These are phyloP conservation scores for Pandemis corylana DNA, from an alignment of 2,888 invertebrate genomes.

Conservation along the genomic window DNA sequence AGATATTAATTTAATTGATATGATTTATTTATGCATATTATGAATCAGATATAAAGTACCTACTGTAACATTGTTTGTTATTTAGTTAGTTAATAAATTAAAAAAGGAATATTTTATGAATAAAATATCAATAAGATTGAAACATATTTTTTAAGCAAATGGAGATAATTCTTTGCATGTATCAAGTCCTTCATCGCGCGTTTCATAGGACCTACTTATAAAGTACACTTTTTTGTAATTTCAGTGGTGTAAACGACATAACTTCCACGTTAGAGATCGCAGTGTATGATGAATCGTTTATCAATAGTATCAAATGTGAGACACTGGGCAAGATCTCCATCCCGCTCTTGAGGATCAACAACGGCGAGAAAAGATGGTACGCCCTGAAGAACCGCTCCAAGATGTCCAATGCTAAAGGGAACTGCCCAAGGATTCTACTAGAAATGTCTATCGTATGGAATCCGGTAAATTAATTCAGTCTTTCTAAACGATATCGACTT, in stretches of 20 bases:
- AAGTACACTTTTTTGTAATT: constrained; percentile 40
- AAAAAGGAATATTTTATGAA: too few species aligned
- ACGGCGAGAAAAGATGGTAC: constrained; percentile 76
- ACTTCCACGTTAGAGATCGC: constrained; percentile 75
- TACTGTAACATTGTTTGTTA: too few species aligned
- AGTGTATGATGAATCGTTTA: constrained; percentile 72
- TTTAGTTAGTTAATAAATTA: too few species aligned
- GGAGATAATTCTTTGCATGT: too few species aligned
- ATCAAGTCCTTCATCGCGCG: too few species aligned
- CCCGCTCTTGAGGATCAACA: constrained; percentile 71
- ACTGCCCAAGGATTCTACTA: constrained; percentile 71
- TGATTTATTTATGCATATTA: too few species aligned
- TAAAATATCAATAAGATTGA: too few species aligned
- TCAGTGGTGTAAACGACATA: constrained; percentile 71
- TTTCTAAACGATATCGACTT: not conserved
- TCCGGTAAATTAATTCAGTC: constrained; percentile 62
- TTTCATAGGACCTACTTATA: too few species aligned
- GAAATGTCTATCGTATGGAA: constrained; percentile 80
- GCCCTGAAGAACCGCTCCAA: constrained; percentile 71
- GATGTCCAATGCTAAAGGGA: constrained; percentile 67
- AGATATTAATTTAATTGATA: too few species aligned
- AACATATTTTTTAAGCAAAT: too few species aligned
- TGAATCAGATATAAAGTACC: too few species aligned
- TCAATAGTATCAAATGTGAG: constrained; percentile 65
- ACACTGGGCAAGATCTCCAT: constrained; percentile 73